Base-by-base conservation (phyloP, 2,797 vertebrate genomes). In the Capromys pilorides region DNA sequence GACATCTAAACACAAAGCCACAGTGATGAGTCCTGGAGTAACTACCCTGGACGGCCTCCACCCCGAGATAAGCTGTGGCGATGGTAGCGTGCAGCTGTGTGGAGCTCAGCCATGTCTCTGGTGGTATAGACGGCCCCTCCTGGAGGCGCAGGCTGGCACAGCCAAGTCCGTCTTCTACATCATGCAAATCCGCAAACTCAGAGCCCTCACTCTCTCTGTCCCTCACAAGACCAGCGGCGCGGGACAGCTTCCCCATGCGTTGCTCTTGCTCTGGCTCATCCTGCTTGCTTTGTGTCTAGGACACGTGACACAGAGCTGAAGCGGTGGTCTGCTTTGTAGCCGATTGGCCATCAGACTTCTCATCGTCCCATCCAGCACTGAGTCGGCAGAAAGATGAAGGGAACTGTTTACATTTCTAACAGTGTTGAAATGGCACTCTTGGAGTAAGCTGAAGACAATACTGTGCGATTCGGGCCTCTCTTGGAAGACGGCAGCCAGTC, bases 111-210 rank as follows among this genome's bases (percentile, higher is more conserved):
- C n/a, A 91, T 62, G 2, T 86, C 19, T n/a, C 22, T 24, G 84
- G 51, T 0, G 22, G 33, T 61, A 91, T 14, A 61, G 36, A 87
- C 89, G 45, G 85, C 85, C 82, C 12, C 12, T 95, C 16, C 12
- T 39, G 33, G 66, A 61, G 18, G n/a, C n/a, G n/a, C n/a, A n/a
- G n/a, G n/a, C n/a, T n/a, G n/a, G n/a, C n/a, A n/a, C n/a, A n/a
- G n/a, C n/a, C n/a, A 94, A 86, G 24, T 78, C 95, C 13, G 67
- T 61, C 45, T 78, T 93, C 84, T 91, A 85, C 94, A 85, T 80
- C 88, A 82, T 1, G 16, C 28, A 77, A 93, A 73, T 28, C 18
- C 71, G 64, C 61, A 88, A 89, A 93, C n/a, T 73, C 31, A 81
- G 39, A 73, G 82, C 90, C 49, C n/a, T 81, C 0, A 41, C 4